Base-by-base conservation (phyloP, 92 coral and sea anemone species). In the Blastomussa wellsi region DNA sequence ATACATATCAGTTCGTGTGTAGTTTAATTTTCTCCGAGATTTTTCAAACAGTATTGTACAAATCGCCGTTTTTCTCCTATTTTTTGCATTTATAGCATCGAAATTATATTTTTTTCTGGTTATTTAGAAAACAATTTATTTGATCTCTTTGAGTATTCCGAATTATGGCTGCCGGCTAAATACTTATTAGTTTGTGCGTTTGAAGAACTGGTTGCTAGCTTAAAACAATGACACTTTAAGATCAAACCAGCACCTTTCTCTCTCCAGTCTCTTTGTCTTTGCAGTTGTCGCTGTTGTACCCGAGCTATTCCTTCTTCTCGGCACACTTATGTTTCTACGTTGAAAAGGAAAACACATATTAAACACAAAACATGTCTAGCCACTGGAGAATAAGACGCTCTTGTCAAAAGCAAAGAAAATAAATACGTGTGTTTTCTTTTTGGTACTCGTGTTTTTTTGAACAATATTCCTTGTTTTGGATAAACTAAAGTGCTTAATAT, bases 121-220 rank as follows among this genome's bases (percentile, higher is more conserved):
- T 49, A 38, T 70, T 70, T 70, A 33, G 75, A 70, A 38, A 53
- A 49, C 68, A 77, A 35, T 55, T 41, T 72, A 28, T 71, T 82
- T 53, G 51, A 82, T 52, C 70, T 82, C 84, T 82, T 55, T 72
- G 78, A 82, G 29, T 38, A 37, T 71, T 28, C 69, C 69, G 53
- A 82, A 55, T 71, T 71, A 65, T 76, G 69, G n/a, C 78, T 5
- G 52, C 13, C 78, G 1, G 52, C 13, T n/a, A 53, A 33, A 51
- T 37, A 37, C 24, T 68, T 19, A 67, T 22, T 22, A 67, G 33
- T 19, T 19, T 70, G 38, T 3, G 35, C 42, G 39, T 28, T 53
- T 9, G 38, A 74, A 29, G 14, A 42, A 47, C 38, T 22, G 35
- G 29, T 49, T 81, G 49, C 39, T 7, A 24, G 22, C 72, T 52